Conservation (phyloP, 2,113 vertebrate species). For the Ranitomeya imitator region DNA sequence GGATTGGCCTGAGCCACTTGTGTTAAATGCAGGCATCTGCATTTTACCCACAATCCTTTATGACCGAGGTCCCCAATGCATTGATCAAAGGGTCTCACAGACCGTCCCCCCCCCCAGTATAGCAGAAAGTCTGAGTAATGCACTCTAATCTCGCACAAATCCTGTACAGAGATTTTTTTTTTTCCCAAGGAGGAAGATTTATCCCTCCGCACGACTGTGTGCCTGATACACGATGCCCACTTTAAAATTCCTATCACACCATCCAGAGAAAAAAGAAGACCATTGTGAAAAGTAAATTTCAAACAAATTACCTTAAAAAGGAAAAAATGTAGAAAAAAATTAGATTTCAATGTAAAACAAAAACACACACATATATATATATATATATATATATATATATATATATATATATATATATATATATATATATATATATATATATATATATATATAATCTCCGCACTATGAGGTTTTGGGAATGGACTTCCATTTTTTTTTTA, state of each 20-base stretch:
- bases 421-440: too few relatives aligned
- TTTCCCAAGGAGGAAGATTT: neutral
- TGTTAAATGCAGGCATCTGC: constrained; percentile 29
- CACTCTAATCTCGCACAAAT: constrained; percentile 34
- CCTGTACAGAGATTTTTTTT: constrained; percentile 13
- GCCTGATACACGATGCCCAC: neutral
- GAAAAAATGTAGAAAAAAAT: too few relatives aligned
- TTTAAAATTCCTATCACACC: neutral
- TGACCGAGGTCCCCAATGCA: neutral
- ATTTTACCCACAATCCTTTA: constrained; percentile 23
- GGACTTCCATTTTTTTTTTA: too few relatives aligned
- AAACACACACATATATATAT: too few relatives aligned
- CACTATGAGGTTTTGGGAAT: too few relatives aligned
- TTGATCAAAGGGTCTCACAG: constrained; percentile 3
- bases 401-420: too few relatives aligned
- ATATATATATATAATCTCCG: too few relatives aligned
- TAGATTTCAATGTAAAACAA: neutral
- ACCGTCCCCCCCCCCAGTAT: neutral
- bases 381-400: too few relatives aligned
- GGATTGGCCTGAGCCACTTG: constrained; percentile 15
- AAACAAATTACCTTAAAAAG: neutral
- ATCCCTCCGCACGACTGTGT: neutral
- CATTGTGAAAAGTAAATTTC: neutral
- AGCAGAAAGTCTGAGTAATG: neutral
- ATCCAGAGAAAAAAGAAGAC: neutral